Percentiles rank a stretch among this genome's conserved stretches.
Evolutionary conservation across 37 sponge, comb jelly and placozoan species (phyloP).

Genomic region (Aphrocallistes beatrix): DNA sequence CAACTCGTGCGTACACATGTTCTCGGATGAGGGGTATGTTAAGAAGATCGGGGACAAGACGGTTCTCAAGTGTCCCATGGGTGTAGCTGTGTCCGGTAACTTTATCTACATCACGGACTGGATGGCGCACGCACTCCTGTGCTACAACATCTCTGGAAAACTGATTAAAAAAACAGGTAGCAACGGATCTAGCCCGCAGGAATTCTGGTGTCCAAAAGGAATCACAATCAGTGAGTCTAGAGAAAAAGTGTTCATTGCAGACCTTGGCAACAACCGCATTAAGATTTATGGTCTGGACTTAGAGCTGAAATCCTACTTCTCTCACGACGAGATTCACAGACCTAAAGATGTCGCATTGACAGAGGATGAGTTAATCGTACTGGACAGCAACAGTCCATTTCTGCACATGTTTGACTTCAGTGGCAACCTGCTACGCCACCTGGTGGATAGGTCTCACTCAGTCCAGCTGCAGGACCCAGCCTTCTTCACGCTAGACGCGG

Average conservation of each 20-base stretch:
- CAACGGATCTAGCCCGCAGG: not conserved
- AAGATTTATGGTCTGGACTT: not conserved
- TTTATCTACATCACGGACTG: not conserved
- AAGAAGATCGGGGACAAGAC: not conserved
- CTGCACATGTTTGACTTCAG: constrained; percentile 5
- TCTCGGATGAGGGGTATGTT: not conserved
- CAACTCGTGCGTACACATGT: not conserved
- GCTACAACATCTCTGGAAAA: not conserved
- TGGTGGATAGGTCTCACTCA: not conserved
- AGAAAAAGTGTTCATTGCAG: not conserved
- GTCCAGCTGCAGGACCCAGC: not conserved
- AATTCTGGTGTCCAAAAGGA: constrained; percentile 9
- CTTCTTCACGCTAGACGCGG: not conserved
- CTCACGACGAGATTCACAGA: not conserved
- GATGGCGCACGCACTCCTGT: not conserved
- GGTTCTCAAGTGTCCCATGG: constrained; percentile 2
- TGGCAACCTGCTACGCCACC: not conserved
- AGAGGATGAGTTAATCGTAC: not conserved
- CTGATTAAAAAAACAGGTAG: not conserved
- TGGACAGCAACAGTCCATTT: constrained; percentile 2
- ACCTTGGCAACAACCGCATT: not conserved
- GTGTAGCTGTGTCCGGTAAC: not conserved
- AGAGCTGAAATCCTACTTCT: not conserved
- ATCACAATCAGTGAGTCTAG: not conserved
- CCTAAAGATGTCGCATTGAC: not conserved